Evolutionary conservation across 2,113 vertebrate species (phyloP), one percentile per base, ranked within the genome.

Genomic region (Chauna torquata): DNA sequence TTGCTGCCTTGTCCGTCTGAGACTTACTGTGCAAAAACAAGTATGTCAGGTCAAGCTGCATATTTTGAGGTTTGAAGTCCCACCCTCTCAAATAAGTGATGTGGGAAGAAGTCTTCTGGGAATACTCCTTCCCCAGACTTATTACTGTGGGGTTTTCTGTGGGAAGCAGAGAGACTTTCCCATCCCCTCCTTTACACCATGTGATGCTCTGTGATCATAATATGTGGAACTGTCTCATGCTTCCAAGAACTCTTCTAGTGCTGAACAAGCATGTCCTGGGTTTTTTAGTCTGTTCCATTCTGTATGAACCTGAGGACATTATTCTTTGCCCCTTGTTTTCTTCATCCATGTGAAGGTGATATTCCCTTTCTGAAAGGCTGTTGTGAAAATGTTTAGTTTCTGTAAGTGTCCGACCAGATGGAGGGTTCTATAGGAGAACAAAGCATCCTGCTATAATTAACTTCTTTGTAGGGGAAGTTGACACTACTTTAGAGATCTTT

Each of bases 1-100:
- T 88, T 91, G 90, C 94, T 94, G 96, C 81, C 83, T 94, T 91
- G 57, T 90, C 95, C 94, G 88, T 30, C 81, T 76, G 79, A 75
- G 57, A 27, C 17, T 50, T 44, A 50, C 45, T 82, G 70, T 94
- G 81, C 88, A 82, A 77, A 96, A 97, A 94, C 95, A 91, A 94
- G 95, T 89, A 94, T 89, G 88, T 95, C 94, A 92, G 95, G 96
- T 96, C 94, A 96, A 94, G 81, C 92, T 92, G 91, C 95, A 89
- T 97, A 76, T 72, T 97, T 96, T 92, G 94, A 94, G 96, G 96
- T 92, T 96, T 95, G 75, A 92, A 92, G 92, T 96, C 83, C 94
- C 91, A 95, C 94, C 95, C 96, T 90, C 86, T 95, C 86, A 61
- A 91, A 57, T 68, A 92, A 96, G 94, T 94, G 96, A 95, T 96